Percentiles rank a stretch among this genome's conserved stretches.
Evolutionary conservation across 2,797 vertebrate genomes (phyloP).

Genomic region (Brotogeris chrysoptera): DNA sequence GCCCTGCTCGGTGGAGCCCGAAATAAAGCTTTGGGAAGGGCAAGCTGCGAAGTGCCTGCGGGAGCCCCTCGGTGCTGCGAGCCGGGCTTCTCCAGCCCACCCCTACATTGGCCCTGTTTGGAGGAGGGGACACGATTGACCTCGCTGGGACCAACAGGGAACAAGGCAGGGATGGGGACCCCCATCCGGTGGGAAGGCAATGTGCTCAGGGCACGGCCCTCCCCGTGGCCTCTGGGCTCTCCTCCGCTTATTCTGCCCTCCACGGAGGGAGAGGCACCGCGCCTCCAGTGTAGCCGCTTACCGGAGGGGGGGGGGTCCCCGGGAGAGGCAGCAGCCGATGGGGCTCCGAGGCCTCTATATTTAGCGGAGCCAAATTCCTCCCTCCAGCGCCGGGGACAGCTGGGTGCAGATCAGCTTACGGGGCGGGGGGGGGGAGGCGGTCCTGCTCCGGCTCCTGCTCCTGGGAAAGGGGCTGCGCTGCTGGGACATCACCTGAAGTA

Average conservation of each 20-base stretch:
- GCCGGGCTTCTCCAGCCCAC: accelerated
- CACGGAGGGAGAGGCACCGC: accelerated
- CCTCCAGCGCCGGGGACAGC: neutral
- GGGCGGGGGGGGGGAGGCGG: accelerated
- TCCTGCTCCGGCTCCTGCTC: neutral
- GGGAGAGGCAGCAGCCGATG: neutral
- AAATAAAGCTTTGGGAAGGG: neutral
- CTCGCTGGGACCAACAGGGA: accelerated
- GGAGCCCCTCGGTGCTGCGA: neutral
- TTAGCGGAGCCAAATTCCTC: constrained; percentile 1
- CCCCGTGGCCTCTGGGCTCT: neutral
- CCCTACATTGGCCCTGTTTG: accelerated
- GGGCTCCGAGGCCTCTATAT: neutral
- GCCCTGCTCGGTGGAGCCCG: neutral
- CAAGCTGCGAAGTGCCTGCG: neutral
- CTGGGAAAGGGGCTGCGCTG: accelerated
- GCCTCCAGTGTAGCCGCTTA: accelerated
- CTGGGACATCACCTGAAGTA: neutral
- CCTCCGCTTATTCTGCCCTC: neutral
- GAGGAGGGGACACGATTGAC: accelerated
- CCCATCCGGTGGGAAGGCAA: neutral
- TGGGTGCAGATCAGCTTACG: neutral
- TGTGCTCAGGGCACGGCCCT: accelerated
- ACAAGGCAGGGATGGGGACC: no score
- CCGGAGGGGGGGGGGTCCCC: neutral